Evolutionary conservation across 2,113 vertebrate genomes (phyloP).

Genomic region (Capreolus pygargus): DNA sequence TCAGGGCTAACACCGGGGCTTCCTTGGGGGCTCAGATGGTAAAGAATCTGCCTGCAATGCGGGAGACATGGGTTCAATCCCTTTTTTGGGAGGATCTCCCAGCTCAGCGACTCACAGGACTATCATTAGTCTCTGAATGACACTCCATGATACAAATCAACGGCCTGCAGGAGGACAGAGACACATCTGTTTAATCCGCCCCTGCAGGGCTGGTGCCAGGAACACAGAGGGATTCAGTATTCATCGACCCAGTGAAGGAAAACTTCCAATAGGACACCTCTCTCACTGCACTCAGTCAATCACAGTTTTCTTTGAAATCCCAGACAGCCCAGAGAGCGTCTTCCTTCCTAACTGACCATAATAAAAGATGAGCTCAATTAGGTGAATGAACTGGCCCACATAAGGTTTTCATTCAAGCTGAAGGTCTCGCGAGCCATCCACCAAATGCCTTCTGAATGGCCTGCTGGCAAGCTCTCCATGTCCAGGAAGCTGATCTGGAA

Average conservation of each 20-base stretch:
- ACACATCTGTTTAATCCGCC: not conserved
- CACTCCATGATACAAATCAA: not conserved
- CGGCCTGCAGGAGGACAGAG: not conserved
- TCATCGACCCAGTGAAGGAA: not conserved
- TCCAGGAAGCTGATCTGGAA: not conserved
- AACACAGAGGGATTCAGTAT: not conserved
- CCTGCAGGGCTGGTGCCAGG: accelerated
- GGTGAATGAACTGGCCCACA: not conserved
- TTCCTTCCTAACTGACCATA: not conserved
- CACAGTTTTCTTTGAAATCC: not conserved
- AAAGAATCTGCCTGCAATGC: not conserved
- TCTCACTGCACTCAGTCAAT: not conserved
- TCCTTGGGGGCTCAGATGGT: not conserved
- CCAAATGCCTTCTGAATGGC: not conserved
- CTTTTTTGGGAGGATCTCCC: not conserved
- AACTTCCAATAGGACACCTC: not conserved
- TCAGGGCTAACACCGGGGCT: too few relatives aligned
- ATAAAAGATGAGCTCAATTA: not conserved
- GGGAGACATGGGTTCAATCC: not conserved
- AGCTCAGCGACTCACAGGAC: not conserved
- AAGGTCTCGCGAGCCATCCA: not conserved
- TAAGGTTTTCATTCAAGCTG: not conserved
- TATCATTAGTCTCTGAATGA: not conserved
- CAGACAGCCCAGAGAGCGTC: not conserved
- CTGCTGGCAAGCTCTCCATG: not conserved